These are phyloP conservation scores for Fabriciana adippe DNA, from an alignment of 2,888 invertebrate genomes.

Conservation along the genomic window DNA sequence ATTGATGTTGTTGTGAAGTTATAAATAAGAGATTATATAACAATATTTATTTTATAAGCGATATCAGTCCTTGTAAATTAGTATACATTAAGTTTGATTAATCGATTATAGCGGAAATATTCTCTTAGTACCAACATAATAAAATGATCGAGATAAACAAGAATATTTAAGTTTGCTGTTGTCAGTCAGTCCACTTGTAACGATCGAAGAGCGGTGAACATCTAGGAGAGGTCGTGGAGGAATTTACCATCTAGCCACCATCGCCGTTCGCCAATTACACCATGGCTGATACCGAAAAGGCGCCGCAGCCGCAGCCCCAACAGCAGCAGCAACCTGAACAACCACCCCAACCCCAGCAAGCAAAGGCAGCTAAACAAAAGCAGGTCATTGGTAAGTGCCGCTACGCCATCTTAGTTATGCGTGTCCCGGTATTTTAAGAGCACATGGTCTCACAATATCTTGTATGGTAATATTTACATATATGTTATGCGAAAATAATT, in stretches of 20 bases:
- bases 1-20: no score
- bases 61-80: background rate
- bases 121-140: slow-evolving; percentile 30
- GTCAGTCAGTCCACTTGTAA: slow-evolving; percentile 55
- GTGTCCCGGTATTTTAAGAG: slow-evolving; percentile 66
- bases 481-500: slow-evolving; percentile 13
- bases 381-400: slow-evolving; percentile 91
- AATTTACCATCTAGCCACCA: slow-evolving; percentile 86
- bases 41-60: background rate
- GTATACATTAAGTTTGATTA: slow-evolving; percentile 9
- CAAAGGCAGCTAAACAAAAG: slow-evolving; percentile 89
- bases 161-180: slow-evolving; percentile 33
- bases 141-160: slow-evolving; percentile 27
- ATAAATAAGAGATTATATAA: background rate
- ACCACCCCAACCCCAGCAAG: slow-evolving; percentile 83
- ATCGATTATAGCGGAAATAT: slow-evolving; percentile 30
- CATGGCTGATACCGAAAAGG: slow-evolving; percentile 98
- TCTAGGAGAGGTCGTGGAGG: slow-evolving; percentile 89
- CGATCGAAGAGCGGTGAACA: slow-evolving; percentile 86
- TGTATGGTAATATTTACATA: slow-evolving; percentile 17
- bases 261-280: slow-evolving; percentile 90
- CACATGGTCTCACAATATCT: slow-evolving; percentile 60
- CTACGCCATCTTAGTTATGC: slow-evolving; percentile 78
- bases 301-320: slow-evolving; percentile 86
- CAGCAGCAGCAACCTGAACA: slow-evolving; percentile 85